These are phyloP conservation scores for Nezara viridula DNA, from an alignment of 2,888 invertebrate genomes.

Conservation along the genomic window DNA sequence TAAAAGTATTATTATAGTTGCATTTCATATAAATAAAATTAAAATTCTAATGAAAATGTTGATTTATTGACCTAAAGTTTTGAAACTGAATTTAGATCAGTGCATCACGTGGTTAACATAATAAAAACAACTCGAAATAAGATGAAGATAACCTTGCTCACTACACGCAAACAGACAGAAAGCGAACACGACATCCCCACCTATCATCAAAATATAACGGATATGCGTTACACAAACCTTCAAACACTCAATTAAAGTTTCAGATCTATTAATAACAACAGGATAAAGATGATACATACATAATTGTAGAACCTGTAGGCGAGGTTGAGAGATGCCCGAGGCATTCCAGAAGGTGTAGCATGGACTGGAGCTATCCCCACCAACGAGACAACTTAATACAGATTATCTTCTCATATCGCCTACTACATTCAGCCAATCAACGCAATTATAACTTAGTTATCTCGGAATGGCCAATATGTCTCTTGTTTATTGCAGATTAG, in stretches of 20 bases:
- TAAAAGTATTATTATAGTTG: too few relatives aligned
- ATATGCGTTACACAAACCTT: neutral
- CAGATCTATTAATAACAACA: neutral
- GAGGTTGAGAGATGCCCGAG: neutral
- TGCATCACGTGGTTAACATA: too few relatives aligned
- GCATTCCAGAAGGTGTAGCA: neutral
- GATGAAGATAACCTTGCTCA: too few relatives aligned
- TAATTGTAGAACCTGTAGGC: neutral
- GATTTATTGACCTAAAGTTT: too few relatives aligned
- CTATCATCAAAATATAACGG: neutral
- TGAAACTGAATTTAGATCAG: too few relatives aligned
- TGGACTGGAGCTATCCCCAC: neutral
- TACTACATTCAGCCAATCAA: neutral
- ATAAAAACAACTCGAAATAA: too few relatives aligned
- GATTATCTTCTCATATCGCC: conserved; percentile 6
- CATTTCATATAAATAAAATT: too few relatives aligned
- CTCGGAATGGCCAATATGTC: neutral
- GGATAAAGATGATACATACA: neutral
- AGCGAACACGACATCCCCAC: neutral
- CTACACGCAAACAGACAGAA: too few relatives aligned
- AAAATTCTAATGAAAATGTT: too few relatives aligned
- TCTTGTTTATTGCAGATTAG: neutral
- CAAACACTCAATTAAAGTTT: neutral
- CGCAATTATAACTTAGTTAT: conserved; percentile 25
- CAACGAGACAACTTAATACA: neutral